Percentiles rank a stretch among this genome's conserved stretches.
Evolutionary conservation across 2,797 vertebrate genomes (phyloP).

Genomic region (Notoglanidium macrostoma): DNA sequence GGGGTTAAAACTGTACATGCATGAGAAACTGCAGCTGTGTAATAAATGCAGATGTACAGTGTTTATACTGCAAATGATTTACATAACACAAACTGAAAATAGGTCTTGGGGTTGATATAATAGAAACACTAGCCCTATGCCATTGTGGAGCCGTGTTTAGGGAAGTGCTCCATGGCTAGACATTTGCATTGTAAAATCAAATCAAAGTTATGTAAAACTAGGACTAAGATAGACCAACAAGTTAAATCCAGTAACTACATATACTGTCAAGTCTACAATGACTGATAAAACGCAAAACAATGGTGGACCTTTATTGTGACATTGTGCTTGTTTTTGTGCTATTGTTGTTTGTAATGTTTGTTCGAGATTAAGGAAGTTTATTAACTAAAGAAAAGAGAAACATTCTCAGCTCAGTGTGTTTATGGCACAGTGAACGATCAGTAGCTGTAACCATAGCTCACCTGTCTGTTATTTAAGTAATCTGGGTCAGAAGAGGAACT

Average conservation of each 20-base stretch:
- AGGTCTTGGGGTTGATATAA: neutral
- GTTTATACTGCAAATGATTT: neutral
- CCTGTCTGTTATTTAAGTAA: constrained; percentile 12
- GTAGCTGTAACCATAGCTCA: neutral
- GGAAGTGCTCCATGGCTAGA: neutral
- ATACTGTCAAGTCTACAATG: neutral
- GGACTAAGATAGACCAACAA: neutral
- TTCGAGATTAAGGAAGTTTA: neutral
- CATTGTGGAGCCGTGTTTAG: neutral
- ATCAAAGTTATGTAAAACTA: neutral
- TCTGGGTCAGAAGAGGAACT: neutral
- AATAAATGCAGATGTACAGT: neutral
- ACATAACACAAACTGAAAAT: neutral
- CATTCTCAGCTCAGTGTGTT: neutral
- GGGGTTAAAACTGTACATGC: neutral
- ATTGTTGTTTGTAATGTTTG: neutral
- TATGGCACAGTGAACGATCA: neutral
- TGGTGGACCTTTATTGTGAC: neutral
- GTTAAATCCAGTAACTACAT: neutral
- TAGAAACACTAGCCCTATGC: neutral
- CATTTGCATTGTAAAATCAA: neutral
- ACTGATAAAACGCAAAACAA: neutral
- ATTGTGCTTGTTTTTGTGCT: neutral
- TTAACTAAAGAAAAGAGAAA: neutral
- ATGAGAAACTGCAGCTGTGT: neutral